These are phyloP conservation scores for Heliocidaris erythrogramma DNA, from an alignment of 35 echinoderm and acorn worm species.

Conservation along the genomic window DNA sequence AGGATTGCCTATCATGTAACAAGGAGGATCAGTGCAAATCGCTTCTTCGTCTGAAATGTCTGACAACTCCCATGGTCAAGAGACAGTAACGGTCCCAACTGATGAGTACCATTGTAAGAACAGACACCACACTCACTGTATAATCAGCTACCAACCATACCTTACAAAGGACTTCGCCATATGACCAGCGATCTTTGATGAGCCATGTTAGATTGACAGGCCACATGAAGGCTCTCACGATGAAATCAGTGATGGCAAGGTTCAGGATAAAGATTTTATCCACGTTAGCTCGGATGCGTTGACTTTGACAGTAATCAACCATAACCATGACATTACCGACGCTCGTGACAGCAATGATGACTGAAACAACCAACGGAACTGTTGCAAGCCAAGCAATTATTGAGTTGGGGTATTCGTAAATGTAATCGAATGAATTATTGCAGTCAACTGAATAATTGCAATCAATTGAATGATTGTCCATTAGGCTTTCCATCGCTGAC, in stretches of 20 bases:
- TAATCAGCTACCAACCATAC: slow-evolving; percentile 43
- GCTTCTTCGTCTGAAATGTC: slow-evolving; percentile 17
- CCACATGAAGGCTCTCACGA: slow-evolving; percentile 42
- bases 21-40: neutral
- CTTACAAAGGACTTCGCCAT: slow-evolving; percentile 41
- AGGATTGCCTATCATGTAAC: slow-evolving; percentile 17
- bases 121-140: slow-evolving; percentile 48
- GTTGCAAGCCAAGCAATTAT: neutral
- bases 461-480: neutral
- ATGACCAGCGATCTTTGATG: slow-evolving; percentile 45
- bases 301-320: slow-evolving; percentile 8
- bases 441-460: neutral
- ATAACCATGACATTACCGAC: slow-evolving; percentile 49
- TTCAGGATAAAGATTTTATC: slow-evolving; percentile 56
- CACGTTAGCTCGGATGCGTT: neutral
- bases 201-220: slow-evolving; percentile 35
- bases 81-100: slow-evolving; percentile 49
- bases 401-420: neutral
- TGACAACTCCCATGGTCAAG: slow-evolving; percentile 44
- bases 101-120: slow-evolving; percentile 39
- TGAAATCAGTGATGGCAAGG: slow-evolving; percentile 42
- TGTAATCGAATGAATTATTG: neutral
- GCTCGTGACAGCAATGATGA: slow-evolving; percentile 22
- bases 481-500: neutral
- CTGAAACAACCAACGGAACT: slow-evolving; percentile 13